Evolutionary conservation across 2,888 invertebrate species (phyloP).

Genomic region (Hydroisotoma schaefferi): DNA sequence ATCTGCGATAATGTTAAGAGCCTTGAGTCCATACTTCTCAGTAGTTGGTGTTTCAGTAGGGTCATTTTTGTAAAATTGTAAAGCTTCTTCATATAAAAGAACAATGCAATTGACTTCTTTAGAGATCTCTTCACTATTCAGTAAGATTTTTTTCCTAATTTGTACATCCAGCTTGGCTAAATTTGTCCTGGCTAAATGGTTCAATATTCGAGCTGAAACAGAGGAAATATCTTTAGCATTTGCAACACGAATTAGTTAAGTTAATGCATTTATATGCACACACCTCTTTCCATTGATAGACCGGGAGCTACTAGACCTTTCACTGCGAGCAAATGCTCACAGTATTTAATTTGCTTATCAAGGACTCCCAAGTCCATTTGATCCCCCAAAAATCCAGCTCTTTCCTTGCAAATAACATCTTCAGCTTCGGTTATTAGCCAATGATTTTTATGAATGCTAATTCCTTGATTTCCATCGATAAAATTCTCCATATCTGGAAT

Average conservation of each 20-base stretch:
- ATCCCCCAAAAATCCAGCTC: constrained; percentile 2
- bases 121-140: neutral
- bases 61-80: constrained; percentile 6
- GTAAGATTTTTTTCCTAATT: neutral
- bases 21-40: neutral
- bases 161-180: neutral
- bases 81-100: constrained; percentile 2
- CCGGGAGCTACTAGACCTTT: constrained; percentile 32
- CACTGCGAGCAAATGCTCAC: constrained; percentile 29
- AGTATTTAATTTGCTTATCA: constrained; percentile 20
- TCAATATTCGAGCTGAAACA: neutral
- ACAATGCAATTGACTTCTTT: neutral
- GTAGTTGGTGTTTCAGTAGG: neutral
- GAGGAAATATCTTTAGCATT: neutral
- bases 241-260: too few species aligned
- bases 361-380: constrained; percentile 11
- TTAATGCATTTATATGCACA: neutral
- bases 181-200: constrained; percentile 1
- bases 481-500: constrained; percentile 5
- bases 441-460: constrained; percentile 6
- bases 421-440: constrained; percentile 18
- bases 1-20: neutral
- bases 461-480: constrained; percentile 1
- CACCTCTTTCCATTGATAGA: constrained; percentile 32
- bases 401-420: constrained; percentile 13